Percentiles rank a stretch among this genome's conserved stretches.
Conservation (phyloP, 2,113 vertebrate genomes). For the Paradisaea rubra region DNA sequence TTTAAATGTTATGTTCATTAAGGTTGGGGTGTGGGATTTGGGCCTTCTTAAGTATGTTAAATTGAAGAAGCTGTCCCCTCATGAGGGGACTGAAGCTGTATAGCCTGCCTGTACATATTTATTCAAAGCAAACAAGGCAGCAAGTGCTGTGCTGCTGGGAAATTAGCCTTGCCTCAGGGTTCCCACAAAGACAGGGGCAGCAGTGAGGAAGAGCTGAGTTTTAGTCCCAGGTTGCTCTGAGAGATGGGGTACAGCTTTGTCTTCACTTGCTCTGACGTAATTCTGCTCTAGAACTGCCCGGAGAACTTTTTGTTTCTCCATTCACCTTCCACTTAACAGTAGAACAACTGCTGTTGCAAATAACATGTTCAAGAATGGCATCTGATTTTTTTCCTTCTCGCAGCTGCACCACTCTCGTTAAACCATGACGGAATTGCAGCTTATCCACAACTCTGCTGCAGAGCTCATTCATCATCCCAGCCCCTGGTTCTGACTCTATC, state of each 20-base stretch:
- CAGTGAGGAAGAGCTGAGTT: not conserved
- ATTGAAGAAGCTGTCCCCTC: not conserved
- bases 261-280: not conserved
- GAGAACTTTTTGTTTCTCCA: not conserved
- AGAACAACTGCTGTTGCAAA: not conserved
- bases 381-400: not conserved
- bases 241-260: not conserved
- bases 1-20: not conserved
- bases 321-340: not conserved
- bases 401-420: not conserved
- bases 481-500: not conserved
- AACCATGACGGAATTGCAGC: rapidly evolving
- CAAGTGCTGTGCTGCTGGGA: not conserved
- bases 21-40: not conserved
- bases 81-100: not conserved
- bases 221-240: not conserved
- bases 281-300: not conserved
- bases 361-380: not conserved
- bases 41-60: not conserved
- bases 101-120: not conserved
- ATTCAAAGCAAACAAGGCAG: not conserved
- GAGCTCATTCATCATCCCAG: not conserved
- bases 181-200: not conserved
- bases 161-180: not conserved
- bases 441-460: not conserved